A percentile compares a stretch with the other conserved stretches of the same genome.
phyloP scores from a whole-genome alignment of 2,888 invertebrate genomes.

The Schizotus pectinicornis region DNA sequence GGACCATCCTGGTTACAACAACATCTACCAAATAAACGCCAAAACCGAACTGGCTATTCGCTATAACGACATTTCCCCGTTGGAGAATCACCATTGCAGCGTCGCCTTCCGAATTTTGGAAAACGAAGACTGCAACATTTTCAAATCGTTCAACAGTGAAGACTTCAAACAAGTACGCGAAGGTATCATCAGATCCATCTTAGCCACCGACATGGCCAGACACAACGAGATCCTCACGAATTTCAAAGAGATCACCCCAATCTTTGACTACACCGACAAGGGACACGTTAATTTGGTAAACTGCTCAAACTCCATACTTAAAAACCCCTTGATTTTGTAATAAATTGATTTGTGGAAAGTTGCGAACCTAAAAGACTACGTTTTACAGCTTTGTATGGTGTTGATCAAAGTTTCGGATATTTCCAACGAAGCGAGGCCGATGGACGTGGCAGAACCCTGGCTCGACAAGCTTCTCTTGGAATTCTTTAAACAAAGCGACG shows the following conservation, averaged over 20 bases:
- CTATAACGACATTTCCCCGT: constrained; percentile 85
- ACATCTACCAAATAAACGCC: constrained; percentile 83
- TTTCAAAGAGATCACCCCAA: constrained; percentile 70
- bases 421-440: constrained; percentile 81
- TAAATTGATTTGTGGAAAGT: background rate
- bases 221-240: constrained; percentile 79
- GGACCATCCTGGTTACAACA: constrained; percentile 79
- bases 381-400: constrained; percentile 72
- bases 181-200: constrained; percentile 78
- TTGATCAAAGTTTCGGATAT: constrained; percentile 86
- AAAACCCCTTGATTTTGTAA: background rate
- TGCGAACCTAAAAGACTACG: background rate
- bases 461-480: constrained; percentile 75
- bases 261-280: constrained; percentile 72
- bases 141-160: constrained; percentile 69
- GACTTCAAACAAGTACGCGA: constrained; percentile 73
- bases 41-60: constrained; percentile 81
- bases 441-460: constrained; percentile 86
- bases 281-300: constrained; percentile 75
- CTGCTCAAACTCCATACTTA: constrained; percentile 12
- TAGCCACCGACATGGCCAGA: constrained; percentile 80
- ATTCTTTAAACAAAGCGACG: constrained; percentile 80
- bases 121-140: constrained; percentile 80
- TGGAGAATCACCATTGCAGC: constrained; percentile 87
- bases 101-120: constrained; percentile 82